Evolutionary conservation across 2,888 invertebrate genomes (phyloP).

Genomic region (Lithophane semibrunnea): DNA sequence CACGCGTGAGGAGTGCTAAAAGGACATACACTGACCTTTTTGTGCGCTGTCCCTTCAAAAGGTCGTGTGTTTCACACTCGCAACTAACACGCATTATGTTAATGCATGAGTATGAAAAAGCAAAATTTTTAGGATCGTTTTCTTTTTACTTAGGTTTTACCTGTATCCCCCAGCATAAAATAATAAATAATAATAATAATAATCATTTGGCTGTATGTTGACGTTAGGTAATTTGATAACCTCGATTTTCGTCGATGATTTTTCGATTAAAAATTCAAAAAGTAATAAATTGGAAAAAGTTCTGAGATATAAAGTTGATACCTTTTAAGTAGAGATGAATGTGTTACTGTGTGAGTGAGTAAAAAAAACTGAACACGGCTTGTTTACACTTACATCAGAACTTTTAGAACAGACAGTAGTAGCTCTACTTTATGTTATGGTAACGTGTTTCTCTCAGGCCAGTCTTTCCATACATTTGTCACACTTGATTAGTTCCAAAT

Average conservation of each 20-base stretch:
- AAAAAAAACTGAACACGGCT: background rate
- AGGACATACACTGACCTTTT: slow-evolving; percentile 53
- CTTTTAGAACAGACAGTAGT: background rate
- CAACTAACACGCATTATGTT: slow-evolving; percentile 45
- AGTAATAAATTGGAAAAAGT: background rate
- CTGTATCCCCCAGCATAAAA: background rate
- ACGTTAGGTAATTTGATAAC: background rate
- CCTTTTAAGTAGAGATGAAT: background rate
- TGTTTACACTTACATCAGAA: background rate
- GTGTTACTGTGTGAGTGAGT: background rate
- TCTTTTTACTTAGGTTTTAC: slow-evolving; percentile 17
- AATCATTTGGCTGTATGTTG: background rate
- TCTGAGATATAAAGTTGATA: background rate
- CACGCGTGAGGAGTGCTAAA: slow-evolving; percentile 24
- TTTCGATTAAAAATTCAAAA: background rate
- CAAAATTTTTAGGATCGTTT: slow-evolving; percentile 35
- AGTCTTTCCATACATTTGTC: background rate
- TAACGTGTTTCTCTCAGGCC: background rate
- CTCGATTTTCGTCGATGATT: too few relatives aligned
- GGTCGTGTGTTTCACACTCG: slow-evolving; percentile 32
- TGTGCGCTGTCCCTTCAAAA: slow-evolving; percentile 47
- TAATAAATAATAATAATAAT: too few relatives aligned
- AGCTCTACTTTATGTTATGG: too few relatives aligned
- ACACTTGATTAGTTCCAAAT: background rate
- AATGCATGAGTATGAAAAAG: slow-evolving; percentile 26